A percentile compares a stretch with the other conserved stretches of the same genome.
These are phyloP conservation scores for Phrynocephalus versicolor DNA, from an alignment of 2,113 vertebrate species.

Conservation along the genomic window DNA sequence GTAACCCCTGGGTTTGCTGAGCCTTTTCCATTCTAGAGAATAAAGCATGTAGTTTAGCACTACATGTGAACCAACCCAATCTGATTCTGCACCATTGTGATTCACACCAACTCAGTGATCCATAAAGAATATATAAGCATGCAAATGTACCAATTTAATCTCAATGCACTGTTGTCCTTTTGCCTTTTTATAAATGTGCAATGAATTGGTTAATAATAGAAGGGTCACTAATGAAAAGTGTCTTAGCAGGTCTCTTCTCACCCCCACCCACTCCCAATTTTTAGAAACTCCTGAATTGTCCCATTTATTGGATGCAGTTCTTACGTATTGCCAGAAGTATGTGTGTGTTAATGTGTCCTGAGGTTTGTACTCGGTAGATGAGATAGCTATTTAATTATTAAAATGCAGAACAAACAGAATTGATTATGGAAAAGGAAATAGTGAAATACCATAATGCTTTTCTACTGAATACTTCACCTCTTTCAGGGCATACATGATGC, in stretches of 20 bases:
- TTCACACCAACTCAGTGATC: background rate
- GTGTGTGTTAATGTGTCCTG: constrained; percentile 43
- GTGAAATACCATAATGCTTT: constrained; percentile 8
- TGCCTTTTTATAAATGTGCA: background rate
- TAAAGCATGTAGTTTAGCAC: background rate
- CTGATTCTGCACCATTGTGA: background rate
- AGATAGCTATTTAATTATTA: constrained; percentile 63
- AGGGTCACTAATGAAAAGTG: constrained; percentile 33
- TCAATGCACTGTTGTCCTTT: background rate
- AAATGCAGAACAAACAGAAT: constrained; percentile 52
- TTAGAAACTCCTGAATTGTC: constrained; percentile 24
- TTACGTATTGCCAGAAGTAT: constrained; percentile 42
- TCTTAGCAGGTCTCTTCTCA: constrained; percentile 23
- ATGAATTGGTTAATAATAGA: constrained; percentile 33
- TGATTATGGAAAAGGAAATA: constrained; percentile 42
- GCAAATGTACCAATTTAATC: background rate
- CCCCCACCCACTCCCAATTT: constrained; percentile 10
- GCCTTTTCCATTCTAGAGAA: background rate
- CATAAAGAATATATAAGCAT: background rate
- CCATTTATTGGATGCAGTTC: constrained; percentile 44
- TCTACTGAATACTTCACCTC: constrained; percentile 25
- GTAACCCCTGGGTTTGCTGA: background rate
- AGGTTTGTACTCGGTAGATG: constrained; percentile 42
- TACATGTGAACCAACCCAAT: background rate
- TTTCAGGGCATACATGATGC: constrained; percentile 17